Evolutionary conservation across 2,888 invertebrate genomes (phyloP).

Genomic region (Morpho deidamia): DNA sequence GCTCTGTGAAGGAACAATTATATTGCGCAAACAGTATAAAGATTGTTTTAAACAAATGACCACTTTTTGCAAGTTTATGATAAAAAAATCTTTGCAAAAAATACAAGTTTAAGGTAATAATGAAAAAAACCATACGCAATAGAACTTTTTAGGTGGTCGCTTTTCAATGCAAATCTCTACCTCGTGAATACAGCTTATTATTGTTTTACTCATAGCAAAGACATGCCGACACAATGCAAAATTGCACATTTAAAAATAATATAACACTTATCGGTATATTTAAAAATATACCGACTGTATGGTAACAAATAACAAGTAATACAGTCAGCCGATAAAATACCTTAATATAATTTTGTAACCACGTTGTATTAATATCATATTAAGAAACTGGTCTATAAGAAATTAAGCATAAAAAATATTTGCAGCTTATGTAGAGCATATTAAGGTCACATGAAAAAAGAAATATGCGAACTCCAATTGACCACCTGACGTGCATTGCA

Average conservation of each 20-base stretch:
- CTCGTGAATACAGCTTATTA: slow-evolving; percentile 28
- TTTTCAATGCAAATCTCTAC: slow-evolving; percentile 37
- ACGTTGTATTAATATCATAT: neutral
- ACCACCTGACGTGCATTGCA: slow-evolving; percentile 57
- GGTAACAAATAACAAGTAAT: neutral
- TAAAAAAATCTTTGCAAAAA: slow-evolving; percentile 58
- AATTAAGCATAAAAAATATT: neutral
- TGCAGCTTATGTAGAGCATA: slow-evolving; percentile 29
- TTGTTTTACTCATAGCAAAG: slow-evolving; percentile 38
- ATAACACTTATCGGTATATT: neutral
- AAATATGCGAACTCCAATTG: slow-evolving; percentile 38
- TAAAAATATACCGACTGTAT: no score
- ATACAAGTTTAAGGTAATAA: slow-evolving; percentile 34
- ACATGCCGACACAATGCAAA: slow-evolving; percentile 31
- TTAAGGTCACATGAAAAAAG: slow-evolving; percentile 36
- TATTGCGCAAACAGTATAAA: slow-evolving; percentile 50
- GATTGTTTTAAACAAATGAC: slow-evolving; percentile 39
- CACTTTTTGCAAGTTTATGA: slow-evolving; percentile 55
- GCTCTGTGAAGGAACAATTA: slow-evolving; percentile 33
- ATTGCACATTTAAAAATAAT: slow-evolving; percentile 6
- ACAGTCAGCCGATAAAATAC: neutral
- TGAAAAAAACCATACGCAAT: slow-evolving; percentile 31
- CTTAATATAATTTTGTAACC: neutral
- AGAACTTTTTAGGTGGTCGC: slow-evolving; percentile 41
- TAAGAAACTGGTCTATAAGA: neutral